phyloP scores from a whole-genome alignment of 2,888 invertebrate genomes.

The Stenotaenia linearis region DNA sequence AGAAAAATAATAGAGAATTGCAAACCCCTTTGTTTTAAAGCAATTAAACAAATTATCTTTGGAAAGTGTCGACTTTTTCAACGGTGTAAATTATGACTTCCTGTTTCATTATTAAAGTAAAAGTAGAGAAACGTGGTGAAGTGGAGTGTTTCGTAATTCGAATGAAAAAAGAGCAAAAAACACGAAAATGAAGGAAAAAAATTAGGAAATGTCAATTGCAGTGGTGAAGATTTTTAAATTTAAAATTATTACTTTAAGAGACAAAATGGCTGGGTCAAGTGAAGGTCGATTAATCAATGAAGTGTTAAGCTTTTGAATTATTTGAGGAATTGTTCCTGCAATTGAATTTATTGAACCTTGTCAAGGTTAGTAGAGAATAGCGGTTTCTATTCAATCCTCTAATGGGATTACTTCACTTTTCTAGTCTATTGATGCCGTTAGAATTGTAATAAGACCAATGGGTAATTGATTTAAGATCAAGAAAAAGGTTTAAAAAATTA shows the following conservation, averaged over 20 bases:
- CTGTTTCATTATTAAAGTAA: slow-evolving; percentile 2
- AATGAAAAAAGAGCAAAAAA: neutral
- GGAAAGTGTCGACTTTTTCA: neutral
- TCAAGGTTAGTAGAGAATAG: no score
- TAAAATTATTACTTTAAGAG: neutral
- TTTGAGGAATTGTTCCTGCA: no score
- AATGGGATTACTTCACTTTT: no score
- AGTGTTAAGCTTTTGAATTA: no score
- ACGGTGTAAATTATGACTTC: neutral
- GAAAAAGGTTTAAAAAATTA: no score
- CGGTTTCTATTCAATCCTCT: no score
- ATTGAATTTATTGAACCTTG: no score
- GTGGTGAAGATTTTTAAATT: neutral
- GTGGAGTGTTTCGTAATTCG: neutral
- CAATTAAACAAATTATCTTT: neutral
- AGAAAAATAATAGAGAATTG: neutral
- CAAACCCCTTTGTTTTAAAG: neutral
- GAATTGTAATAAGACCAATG: no score
- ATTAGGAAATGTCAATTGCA: neutral
- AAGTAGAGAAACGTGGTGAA: neutral
- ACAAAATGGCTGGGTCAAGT: no score
- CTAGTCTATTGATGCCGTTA: no score
- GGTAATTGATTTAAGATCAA: no score
- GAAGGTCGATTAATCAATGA: no score
- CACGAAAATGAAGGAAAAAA: neutral